These are phyloP conservation scores for Neopipo cinnamomea DNA, from an alignment of 2,113 vertebrate genomes.

Conservation along the genomic window DNA sequence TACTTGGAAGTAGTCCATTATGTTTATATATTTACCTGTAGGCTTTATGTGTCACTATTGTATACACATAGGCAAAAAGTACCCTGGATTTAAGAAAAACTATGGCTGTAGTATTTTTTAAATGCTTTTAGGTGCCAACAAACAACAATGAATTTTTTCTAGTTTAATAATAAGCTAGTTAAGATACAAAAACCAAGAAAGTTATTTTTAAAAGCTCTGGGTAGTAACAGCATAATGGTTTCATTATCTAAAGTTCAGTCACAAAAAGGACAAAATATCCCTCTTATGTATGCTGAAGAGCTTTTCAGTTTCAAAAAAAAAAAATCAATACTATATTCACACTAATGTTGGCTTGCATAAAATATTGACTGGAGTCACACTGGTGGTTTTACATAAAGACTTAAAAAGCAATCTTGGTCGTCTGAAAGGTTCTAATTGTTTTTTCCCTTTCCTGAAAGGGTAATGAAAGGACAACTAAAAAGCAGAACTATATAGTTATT, in stretches of 20 bases:
- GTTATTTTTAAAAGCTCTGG: conserved; percentile 30
- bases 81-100: neutral
- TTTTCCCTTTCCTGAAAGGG: conserved; percentile 47
- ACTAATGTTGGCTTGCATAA: conserved; percentile 56
- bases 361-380: conserved; percentile 56
- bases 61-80: neutral
- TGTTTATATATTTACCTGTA: neutral
- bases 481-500: conserved; percentile 78
- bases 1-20: neutral
- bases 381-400: conserved; percentile 51
- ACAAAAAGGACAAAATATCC: conserved; percentile 16
- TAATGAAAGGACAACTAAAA: conserved; percentile 72
- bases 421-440: conserved; percentile 71
- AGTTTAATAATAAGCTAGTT: neutral
- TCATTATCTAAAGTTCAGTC: conserved; percentile 55
- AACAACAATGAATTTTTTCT: neutral
- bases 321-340: conserved; percentile 62
- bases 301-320: conserved; percentile 42
- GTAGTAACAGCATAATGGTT: neutral
- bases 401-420: conserved; percentile 41
- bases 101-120: neutral
- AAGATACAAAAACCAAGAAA: neutral
- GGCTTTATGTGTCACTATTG: neutral
- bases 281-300: conserved; percentile 14
- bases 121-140: neutral